Base-by-base conservation (phyloP, 2,113 vertebrate species). In the Alaudala cheleensis region DNA sequence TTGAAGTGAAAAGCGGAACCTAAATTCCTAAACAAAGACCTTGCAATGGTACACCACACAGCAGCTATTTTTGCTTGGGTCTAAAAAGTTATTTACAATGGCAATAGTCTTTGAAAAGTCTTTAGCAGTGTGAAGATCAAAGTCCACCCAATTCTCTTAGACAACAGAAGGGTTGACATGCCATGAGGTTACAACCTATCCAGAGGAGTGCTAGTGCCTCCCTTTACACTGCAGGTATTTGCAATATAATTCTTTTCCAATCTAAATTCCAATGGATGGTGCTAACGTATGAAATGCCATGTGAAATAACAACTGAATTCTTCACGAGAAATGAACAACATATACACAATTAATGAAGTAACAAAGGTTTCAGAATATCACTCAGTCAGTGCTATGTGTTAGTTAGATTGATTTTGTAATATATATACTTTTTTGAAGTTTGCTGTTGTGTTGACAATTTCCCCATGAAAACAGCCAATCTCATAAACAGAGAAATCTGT, bases 81-180 rank as follows among this genome's bases (percentile, higher is more conserved):
- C 98, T 98, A 98, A 98, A 98, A 99, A 99, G 98, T 98, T 99
- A 99, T 99, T 98, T 99, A 99, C 99, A 99, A 95, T 97, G 98
- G 98, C 98, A 98, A 98, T 98, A 98, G 98, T 98, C 97, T 99
- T 98, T 98, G 98, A 98, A 98, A 98, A 98, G 98, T 99, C 98
- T 98, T 97, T 97, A 98, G 98, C 98, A 98, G 97, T 98, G 97
- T 97, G 98, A 98, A 98, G 98, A 98, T 98, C 96, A 96, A 98
- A 98, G 98, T 98, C 98, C 98, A 98, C 98, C 92, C 93, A 92
- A 66, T 60, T 96, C 93, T 94, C 94, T 91, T 92, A 95, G 93
- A 94, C 49, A 96, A 91, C 80, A 97, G 91, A 97, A 64, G 61
- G 51, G 21, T 8, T 95, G 82, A 89, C 70, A 44, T 45, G 74